Conservation (phyloP, 2,888 invertebrate genomes). For the Hymenopus coronatus region DNA sequence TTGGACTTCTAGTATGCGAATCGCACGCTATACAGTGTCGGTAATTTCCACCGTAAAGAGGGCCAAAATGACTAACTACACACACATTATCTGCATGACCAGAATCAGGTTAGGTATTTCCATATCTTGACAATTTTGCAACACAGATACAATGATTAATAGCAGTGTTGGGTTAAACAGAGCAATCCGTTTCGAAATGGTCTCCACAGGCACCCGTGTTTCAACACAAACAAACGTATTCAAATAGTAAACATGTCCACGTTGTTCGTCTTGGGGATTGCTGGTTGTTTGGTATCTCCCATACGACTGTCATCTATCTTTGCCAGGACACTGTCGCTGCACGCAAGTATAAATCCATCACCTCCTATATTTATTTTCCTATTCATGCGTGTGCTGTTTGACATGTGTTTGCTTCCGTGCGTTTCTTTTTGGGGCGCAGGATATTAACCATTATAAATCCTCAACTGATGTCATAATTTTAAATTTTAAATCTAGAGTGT, state of each 20-base stretch:
- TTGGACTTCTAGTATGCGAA: too few species aligned
- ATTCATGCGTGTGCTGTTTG: not conserved
- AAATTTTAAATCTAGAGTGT: not conserved
- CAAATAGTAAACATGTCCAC: not conserved
- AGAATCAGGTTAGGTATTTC: not conserved
- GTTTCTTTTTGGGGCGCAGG: not conserved
- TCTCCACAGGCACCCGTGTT: not conserved
- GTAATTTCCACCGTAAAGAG: too few species aligned
- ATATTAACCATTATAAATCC: not conserved
- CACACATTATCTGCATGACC: too few species aligned
- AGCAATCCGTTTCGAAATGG: not conserved
- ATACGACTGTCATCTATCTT: not conserved
- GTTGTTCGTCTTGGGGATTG: not conserved
- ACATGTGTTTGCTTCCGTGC: not conserved
- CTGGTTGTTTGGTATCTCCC: not conserved
- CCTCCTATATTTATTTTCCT: not conserved
- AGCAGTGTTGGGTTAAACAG: not conserved
- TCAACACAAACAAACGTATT: not conserved
- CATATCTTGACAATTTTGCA: not conserved
- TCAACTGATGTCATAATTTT: not conserved
- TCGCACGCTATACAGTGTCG: too few species aligned
- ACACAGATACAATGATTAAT: not conserved
- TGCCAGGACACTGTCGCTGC: too few species aligned
- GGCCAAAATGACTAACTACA: too few species aligned
- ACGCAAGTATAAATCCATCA: not conserved